Percentiles rank a stretch among this genome's conserved stretches.
Evolutionary conservation across 2,113 vertebrate species (phyloP).

Genomic region (Corvus moneduloides): DNA sequence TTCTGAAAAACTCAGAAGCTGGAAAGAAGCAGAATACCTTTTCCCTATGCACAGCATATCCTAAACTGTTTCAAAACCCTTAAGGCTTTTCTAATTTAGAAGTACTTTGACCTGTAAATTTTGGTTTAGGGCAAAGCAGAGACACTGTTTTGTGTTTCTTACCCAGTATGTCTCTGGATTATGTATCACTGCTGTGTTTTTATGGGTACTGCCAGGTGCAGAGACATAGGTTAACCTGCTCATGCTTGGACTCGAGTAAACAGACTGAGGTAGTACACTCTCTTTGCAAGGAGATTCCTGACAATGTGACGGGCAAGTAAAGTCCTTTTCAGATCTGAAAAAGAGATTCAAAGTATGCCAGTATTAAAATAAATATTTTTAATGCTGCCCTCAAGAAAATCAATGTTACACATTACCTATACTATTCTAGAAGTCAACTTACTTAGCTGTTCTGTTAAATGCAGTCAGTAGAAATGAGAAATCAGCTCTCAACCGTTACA

Average conservation of each 20-base stretch:
- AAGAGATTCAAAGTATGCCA: background rate
- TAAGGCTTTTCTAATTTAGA: background rate
- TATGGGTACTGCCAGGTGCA: slow-evolving; percentile 69
- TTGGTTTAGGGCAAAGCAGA: background rate
- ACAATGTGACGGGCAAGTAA: background rate
- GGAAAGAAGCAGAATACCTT: background rate
- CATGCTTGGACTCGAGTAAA: slow-evolving; percentile 76
- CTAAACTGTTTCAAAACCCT: background rate
- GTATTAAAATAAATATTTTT: background rate
- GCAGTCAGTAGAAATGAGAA: background rate
- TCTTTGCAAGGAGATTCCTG: slow-evolving; percentile 59
- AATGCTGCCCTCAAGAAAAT: background rate
- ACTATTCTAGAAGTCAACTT: background rate
- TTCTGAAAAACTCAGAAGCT: background rate
- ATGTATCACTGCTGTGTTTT: slow-evolving; percentile 25
- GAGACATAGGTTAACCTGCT: slow-evolving; percentile 90
- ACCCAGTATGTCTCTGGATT: slow-evolving; percentile 74
- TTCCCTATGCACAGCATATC: background rate
- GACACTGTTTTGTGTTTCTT: background rate
- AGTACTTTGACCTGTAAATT: background rate
- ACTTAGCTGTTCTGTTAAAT: background rate
- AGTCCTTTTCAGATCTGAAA: slow-evolving; percentile 65
- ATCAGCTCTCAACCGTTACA: background rate
- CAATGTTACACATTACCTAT: background rate
- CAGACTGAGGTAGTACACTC: slow-evolving; percentile 62